Evolutionary conservation across 2,113 vertebrate species (phyloP).

Genomic region (Strix uralensis): DNA sequence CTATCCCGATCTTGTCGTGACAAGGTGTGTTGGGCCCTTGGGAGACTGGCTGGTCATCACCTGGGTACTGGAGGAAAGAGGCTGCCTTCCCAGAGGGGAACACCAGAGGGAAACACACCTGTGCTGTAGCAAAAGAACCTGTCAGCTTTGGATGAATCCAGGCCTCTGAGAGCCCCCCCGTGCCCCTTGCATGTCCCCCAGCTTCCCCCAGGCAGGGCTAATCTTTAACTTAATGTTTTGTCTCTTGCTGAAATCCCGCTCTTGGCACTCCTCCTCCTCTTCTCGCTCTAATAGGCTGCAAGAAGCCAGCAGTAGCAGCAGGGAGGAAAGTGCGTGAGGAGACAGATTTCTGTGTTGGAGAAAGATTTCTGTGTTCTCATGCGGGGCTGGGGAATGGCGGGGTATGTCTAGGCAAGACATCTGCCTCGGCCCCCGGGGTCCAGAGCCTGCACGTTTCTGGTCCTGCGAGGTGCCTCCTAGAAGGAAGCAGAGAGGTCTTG

Average conservation of each 20-base stretch:
- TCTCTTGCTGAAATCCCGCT: neutral
- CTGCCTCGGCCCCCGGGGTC: neutral
- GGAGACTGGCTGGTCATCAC: neutral
- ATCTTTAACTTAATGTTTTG: neutral
- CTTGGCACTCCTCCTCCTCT: neutral
- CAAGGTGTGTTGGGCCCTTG: neutral
- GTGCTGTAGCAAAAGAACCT: neutral
- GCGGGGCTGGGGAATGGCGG: neutral
- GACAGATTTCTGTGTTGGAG: neutral
- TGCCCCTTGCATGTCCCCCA: neutral
- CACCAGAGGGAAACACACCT: accelerated
- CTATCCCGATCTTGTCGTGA: accelerated
- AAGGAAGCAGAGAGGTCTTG: neutral
- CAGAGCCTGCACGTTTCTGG: neutral
- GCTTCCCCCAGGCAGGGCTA: neutral
- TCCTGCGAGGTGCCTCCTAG: neutral
- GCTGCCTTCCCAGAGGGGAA: neutral
- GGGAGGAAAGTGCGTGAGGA: neutral
- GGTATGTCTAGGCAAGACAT: neutral
- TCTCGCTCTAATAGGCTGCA: neutral
- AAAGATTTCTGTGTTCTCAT: neutral
- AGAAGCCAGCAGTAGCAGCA: neutral
- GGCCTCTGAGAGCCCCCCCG: neutral
- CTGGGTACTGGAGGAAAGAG: neutral
- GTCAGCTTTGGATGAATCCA: neutral